These are phyloP conservation scores for Barbus barbus DNA, from an alignment of 2,113 vertebrate genomes.

Conservation along the genomic window DNA sequence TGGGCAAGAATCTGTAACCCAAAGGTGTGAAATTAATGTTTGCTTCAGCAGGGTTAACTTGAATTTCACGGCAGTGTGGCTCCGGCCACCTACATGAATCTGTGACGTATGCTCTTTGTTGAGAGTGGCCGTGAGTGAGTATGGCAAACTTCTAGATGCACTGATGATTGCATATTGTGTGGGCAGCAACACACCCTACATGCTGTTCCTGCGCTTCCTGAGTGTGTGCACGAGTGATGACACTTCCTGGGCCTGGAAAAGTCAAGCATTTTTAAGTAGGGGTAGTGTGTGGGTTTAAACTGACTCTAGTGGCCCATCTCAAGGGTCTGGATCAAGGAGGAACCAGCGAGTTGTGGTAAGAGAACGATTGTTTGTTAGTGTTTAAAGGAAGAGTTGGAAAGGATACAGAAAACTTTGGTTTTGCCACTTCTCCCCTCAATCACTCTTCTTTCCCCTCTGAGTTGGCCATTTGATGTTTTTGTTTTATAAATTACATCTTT, in stretches of 20 bases:
- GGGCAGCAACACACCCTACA: conserved; percentile 8
- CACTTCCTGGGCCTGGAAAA: conserved; percentile 21
- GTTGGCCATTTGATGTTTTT: conserved; percentile 39
- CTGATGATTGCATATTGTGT: conserved; percentile 33
- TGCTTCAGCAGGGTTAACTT: conserved; percentile 55
- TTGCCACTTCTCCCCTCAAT: background rate
- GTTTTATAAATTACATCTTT: conserved; percentile 30
- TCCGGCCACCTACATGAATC: conserved; percentile 65
- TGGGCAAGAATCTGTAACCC: conserved; percentile 34
- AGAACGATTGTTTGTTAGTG: background rate
- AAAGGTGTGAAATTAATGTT: conserved; percentile 74
- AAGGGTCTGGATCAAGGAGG: conserved; percentile 5
- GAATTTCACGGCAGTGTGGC: conserved; percentile 65
- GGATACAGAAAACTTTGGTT: background rate
- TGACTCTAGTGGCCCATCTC: conserved; percentile 46
- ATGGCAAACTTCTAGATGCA: conserved; percentile 11
- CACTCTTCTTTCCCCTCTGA: background rate
- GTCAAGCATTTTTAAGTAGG: conserved; percentile 39
- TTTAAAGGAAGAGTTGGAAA: background rate
- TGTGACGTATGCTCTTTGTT: conserved; percentile 1
- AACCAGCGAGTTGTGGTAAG: background rate
- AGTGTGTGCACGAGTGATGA: conserved; percentile 37
- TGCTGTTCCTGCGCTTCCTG: conserved; percentile 13
- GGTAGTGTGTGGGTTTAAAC: conserved; percentile 45
- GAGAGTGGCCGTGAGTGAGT: conserved; percentile 12